phyloP scores from a whole-genome alignment of 2,888 invertebrate genomes.

The Calliopum simillimum region DNA sequence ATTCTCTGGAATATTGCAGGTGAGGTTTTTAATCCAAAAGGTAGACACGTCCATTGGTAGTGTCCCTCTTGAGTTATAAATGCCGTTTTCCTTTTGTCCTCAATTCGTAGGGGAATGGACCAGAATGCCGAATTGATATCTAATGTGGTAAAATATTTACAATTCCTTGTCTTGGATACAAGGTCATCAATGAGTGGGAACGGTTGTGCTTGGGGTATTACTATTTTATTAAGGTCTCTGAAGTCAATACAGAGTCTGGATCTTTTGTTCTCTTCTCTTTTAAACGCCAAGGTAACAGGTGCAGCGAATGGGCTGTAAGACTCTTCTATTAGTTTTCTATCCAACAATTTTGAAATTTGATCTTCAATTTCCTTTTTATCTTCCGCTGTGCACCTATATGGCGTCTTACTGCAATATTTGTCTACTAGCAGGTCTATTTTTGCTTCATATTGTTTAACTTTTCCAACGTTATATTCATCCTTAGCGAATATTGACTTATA shows the following conservation, averaged over 20 bases:
- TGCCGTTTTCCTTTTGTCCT: conserved; percentile 22
- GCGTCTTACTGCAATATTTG: too few relatives aligned
- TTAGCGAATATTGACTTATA: too few relatives aligned
- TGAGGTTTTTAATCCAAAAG: conserved; percentile 35
- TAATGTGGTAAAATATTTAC: neutral
- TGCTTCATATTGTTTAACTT: too few relatives aligned
- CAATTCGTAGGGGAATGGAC: conserved; percentile 8
- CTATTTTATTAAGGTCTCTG: too few relatives aligned
- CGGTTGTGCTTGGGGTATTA: neutral
- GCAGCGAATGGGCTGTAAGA: too few relatives aligned
- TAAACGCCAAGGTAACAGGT: neutral
- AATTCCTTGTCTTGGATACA: neutral
- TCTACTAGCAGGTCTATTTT: too few relatives aligned
- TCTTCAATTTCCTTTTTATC: too few relatives aligned
- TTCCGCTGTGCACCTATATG: too few relatives aligned
- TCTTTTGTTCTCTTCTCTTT: neutral
- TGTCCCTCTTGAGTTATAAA: conserved; percentile 38
- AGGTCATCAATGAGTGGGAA: too few relatives aligned
- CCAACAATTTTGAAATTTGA: too few relatives aligned
- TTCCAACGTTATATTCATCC: too few relatives aligned
- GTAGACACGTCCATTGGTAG: conserved; percentile 35
- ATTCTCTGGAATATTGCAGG: conserved; percentile 37
- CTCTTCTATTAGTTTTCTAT: too few relatives aligned
- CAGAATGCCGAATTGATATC: conserved; percentile 36
- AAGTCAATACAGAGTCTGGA: neutral